phyloP scores from a whole-genome alignment of 2,113 vertebrate genomes.

The Bujurquina vittata region DNA sequence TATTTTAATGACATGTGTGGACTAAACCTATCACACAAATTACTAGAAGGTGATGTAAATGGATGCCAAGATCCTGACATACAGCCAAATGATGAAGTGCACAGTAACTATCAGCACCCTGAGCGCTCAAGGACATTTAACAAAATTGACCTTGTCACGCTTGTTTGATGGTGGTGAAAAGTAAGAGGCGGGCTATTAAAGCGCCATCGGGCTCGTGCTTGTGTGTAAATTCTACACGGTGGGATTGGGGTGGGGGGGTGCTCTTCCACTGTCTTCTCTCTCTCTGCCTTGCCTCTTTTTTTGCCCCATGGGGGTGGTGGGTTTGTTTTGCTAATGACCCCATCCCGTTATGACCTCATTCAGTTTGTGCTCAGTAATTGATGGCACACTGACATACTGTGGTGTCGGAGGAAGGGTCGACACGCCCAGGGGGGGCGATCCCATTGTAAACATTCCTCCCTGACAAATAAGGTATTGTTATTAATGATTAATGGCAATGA shows the following conservation, averaged over 20 bases:
- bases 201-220: not conserved
- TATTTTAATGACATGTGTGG: slow-evolving; percentile 12
- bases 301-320: slow-evolving; percentile 56
- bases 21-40: slow-evolving; percentile 12
- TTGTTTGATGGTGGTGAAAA: not conserved
- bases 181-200: not conserved
- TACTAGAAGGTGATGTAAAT: slow-evolving; percentile 9
- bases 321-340: slow-evolving; percentile 79
- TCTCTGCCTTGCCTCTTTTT: not conserved
- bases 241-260: not conserved
- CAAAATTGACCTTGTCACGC: slow-evolving; percentile 11
- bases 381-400: slow-evolving; percentile 72
- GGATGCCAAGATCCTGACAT: slow-evolving; percentile 8
- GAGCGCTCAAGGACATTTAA: not conserved
- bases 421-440: slow-evolving; percentile 22
- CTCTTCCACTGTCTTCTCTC: slow-evolving; percentile 7
- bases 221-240: not conserved
- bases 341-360: slow-evolving; percentile 78
- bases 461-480: slow-evolving; percentile 77
- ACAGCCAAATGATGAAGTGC: not conserved
- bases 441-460: slow-evolving; percentile 72
- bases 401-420: slow-evolving; percentile 61
- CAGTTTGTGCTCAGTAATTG: slow-evolving; percentile 71
- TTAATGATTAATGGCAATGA: slow-evolving; percentile 69
- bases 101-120: not conserved